phyloP scores from a whole-genome alignment of 2,113 vertebrate species.

The Arvicanthis niloticus region DNA sequence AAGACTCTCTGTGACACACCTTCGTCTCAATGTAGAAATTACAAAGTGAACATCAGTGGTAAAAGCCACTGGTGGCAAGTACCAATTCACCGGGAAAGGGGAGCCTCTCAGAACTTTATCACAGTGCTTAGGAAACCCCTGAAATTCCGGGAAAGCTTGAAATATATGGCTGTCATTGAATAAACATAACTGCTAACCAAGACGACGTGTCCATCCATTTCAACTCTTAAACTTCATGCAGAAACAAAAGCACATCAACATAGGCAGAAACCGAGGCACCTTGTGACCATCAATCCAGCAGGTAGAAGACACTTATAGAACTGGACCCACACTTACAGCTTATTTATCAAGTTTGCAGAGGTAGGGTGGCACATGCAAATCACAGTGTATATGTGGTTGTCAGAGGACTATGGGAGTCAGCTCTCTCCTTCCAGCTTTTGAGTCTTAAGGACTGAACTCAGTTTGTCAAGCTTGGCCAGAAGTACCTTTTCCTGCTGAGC shows the following conservation, averaged over 20 bases:
- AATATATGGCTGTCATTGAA: neutral
- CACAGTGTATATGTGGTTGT: neutral
- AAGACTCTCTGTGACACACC: neutral
- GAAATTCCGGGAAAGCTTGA: neutral
- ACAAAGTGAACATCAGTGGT: neutral
- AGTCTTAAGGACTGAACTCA: neutral
- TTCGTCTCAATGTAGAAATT: neutral
- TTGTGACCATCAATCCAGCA: neutral
- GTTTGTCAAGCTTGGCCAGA: neutral
- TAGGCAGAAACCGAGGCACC: neutral
- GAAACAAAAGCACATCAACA: neutral
- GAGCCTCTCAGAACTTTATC: neutral
- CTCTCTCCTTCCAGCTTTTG: neutral
- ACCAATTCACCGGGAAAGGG: neutral
- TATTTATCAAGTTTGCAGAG: neutral
- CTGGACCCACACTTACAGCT: neutral
- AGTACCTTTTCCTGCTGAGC: neutral
- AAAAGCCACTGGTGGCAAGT: neutral
- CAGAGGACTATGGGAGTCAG: no score
- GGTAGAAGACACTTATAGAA: neutral
- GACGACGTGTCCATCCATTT: neutral
- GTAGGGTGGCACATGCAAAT: neutral
- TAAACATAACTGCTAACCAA: neutral
- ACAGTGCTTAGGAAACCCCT: neutral
- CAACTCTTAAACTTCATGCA: neutral